phyloP scores from a whole-genome alignment of 2,113 vertebrate species.

The Orycteropus afer region DNA sequence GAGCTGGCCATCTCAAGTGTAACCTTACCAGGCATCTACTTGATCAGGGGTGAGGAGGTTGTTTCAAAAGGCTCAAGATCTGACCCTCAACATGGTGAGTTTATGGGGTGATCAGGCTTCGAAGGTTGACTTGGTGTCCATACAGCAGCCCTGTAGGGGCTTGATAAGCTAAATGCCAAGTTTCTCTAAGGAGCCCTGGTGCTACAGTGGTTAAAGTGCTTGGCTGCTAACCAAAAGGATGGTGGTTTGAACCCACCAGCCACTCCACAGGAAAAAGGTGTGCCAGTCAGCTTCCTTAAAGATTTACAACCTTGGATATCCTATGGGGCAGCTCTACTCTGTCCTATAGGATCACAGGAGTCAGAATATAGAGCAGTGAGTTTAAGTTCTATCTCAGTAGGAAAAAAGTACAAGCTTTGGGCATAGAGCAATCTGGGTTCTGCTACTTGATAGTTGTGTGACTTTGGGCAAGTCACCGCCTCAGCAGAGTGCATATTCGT shows the following conservation, averaged over 20 bases:
- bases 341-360: background rate
- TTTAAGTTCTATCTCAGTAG: background rate
- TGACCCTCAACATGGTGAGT: background rate
- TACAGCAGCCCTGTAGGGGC: background rate
- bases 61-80: background rate
- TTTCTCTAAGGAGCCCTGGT: background rate
- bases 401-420: background rate
- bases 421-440: background rate
- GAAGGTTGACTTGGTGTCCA: background rate
- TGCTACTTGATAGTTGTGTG: background rate
- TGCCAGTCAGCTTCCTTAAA: background rate
- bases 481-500: rapidly evolving
- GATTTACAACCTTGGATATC: background rate
- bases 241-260: background rate
- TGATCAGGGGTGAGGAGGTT: background rate
- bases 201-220: background rate
- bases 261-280: background rate
- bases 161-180: background rate
- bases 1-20: background rate
- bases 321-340: background rate
- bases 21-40: background rate
- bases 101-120: background rate
- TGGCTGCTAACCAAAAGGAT: background rate
- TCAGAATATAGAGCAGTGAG: too few species aligned
- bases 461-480: background rate